Percentiles rank a stretch among this genome's conserved stretches.
Evolutionary conservation across 2,797 vertebrate genomes (phyloP).

Genomic region (Coregonus suidteri): DNA sequence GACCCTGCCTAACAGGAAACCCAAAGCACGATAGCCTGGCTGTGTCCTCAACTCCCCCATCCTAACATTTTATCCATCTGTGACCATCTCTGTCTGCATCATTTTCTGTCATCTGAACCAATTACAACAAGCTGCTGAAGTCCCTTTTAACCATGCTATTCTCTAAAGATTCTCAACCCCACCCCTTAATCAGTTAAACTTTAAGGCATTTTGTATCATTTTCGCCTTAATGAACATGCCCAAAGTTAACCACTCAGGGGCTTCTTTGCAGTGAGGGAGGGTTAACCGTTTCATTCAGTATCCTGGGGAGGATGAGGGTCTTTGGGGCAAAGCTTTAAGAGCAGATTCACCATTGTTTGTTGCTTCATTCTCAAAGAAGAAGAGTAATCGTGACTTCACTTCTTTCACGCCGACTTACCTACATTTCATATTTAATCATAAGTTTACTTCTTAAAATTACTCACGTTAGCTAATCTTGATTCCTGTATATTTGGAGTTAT

Average conservation of each 20-base stretch:
- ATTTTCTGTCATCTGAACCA: constrained; percentile 46
- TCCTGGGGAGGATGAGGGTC: constrained; percentile 58
- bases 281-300: constrained; percentile 44
- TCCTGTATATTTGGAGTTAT: constrained; percentile 57
- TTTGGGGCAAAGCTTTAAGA: constrained; percentile 75
- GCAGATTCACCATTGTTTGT: constrained; percentile 75
- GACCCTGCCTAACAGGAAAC: constrained; percentile 70
- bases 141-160: too few species aligned
- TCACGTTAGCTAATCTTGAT: constrained; percentile 59
- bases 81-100: constrained; percentile 34
- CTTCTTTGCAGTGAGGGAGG: constrained; percentile 36
- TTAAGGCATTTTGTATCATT: not conserved
- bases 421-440: constrained; percentile 67
- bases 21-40: constrained; percentile 65
- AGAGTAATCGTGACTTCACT: constrained; percentile 54
- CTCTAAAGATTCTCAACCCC: constrained; percentile 2
- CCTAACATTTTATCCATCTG: constrained; percentile 19
- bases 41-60: constrained; percentile 53
- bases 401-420: constrained; percentile 47
- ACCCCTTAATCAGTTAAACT: constrained; percentile 20
- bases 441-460: constrained; percentile 59
- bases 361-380: constrained; percentile 61
- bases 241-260: not conserved
- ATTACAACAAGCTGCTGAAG: constrained; percentile 24
- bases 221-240: not conserved